Evolutionary conservation across 2,888 invertebrate genomes (phyloP), one percentile per base, ranked within the genome.

Genomic region (Pogonocherus hispidulus): DNA sequence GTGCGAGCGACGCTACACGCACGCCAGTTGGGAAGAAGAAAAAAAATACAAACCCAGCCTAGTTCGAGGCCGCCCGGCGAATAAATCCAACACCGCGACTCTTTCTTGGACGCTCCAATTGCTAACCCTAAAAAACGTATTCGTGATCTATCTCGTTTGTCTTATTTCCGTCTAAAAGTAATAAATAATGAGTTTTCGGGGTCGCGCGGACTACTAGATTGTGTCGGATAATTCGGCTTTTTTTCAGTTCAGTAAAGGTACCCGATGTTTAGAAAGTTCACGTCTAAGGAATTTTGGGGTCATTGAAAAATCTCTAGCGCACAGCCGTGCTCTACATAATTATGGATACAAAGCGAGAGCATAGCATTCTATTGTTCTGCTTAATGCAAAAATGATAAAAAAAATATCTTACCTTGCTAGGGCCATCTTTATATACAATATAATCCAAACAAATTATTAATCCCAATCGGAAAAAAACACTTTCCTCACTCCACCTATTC

Each of bases 271-370:
- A 59, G 59, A 59, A 59, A 59, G 59, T 59, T 59, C 59, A 59
- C 59, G 47, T 47, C 59, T 27, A 67, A 76, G 77, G 76, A 76
- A 78, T 81, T 81, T 81, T 81, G 80, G 78, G 81, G 81, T 81
- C 81, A 81, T 80, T 81, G 80, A 81, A 81, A 41, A 80, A 81
- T 80, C 78, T 80, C 79, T 78, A 77, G 74, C 59, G 74, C 59
- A 59, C 75, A 78, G 73, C 78, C 77, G 77, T 80, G 80, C 80
- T 80, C 80, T 76, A 80, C 80, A 80, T 80, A 77, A 74, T 68
- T 72, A 32, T 32, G 32, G 19, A 14, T 51, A 37, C 27, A 16
- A 46, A 32, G 23, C 18, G 35, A 20, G 5, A 41, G n/a, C 37
- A 11, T 11, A 23, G 22, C 23, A 16, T 23, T 51, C 49, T 16